Percentiles rank a stretch among this genome's conserved stretches.
phyloP scores from a whole-genome alignment of 2,888 invertebrate genomes.

The Stramonita haemastoma region DNA sequence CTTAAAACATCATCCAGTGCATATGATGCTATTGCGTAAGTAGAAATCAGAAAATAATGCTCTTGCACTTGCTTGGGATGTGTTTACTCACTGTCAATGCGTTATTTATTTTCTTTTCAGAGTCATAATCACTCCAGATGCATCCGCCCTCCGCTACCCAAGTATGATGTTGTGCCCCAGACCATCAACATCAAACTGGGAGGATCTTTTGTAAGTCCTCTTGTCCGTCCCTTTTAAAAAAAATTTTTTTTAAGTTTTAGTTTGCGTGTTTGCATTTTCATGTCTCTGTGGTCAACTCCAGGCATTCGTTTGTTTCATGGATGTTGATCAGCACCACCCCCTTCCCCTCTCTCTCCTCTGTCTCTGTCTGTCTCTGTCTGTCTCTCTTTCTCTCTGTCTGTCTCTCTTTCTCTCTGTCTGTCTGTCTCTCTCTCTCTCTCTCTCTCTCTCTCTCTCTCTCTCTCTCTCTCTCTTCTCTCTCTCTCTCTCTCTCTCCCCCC shows the following conservation, averaged over 20 bases:
- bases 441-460: not conserved
- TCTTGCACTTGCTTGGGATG: no score
- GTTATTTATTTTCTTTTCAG: constrained; percentile 59
- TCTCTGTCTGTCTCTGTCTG: not conserved
- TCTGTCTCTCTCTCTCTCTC: no score
- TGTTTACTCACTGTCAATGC: no score
- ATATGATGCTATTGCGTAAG: no score
- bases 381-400: not conserved
- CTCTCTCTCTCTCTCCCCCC: not conserved
- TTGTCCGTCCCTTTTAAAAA: not conserved
- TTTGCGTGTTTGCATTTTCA: no score
- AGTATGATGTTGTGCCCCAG: constrained; percentile 70
- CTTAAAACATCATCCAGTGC: no score
- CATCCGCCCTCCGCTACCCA: constrained; percentile 70
- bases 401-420: not conserved
- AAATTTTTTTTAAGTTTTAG: no score
- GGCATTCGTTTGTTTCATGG: not conserved
- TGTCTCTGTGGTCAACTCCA: not conserved
- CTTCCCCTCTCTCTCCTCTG: not conserved
- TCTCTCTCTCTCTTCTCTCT: no score
- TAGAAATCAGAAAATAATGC: no score
- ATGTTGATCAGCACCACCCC: not conserved
- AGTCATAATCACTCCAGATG: constrained; percentile 74
- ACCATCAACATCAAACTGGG: constrained; percentile 65
- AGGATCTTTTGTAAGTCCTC: constrained; percentile 67